Evolutionary conservation across 1,140 invertebrate genomes (phyloP).

Genomic region (Anastatus disparis): DNA sequence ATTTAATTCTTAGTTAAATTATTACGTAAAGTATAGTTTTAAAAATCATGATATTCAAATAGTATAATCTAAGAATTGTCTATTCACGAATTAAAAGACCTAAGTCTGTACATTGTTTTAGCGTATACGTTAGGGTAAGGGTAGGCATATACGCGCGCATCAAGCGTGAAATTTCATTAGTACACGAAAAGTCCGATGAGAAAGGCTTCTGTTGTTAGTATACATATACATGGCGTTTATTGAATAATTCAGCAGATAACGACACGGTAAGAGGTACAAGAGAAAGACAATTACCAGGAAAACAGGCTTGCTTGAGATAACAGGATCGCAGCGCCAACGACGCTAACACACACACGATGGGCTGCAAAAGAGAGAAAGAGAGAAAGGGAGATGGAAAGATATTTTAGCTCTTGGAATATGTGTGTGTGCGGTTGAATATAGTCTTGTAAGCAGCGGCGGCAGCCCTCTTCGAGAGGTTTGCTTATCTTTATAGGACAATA

Average conservation of each 20-base stretch:
- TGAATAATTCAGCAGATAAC: constrained; percentile 59
- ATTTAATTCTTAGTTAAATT: too few relatives aligned
- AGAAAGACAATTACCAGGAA: constrained; percentile 56
- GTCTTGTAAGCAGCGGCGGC: background rate
- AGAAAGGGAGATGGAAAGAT: too few relatives aligned
- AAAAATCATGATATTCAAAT: too few relatives aligned
- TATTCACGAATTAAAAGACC: too few relatives aligned
- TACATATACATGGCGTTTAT: constrained; percentile 53
- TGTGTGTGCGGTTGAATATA: background rate
- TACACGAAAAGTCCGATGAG: background rate
- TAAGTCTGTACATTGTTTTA: too few relatives aligned
- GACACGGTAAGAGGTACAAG: constrained; percentile 38
- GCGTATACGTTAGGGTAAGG: too few relatives aligned
- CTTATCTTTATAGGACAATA: constrained; percentile 36
- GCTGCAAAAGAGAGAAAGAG: constrained; percentile 23
- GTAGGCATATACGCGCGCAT: too few relatives aligned
- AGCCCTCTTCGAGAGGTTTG: background rate
- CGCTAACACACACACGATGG: background rate
- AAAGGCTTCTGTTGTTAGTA: background rate
- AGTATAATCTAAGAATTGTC: too few relatives aligned
- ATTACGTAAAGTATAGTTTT: too few relatives aligned
- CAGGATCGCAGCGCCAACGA: constrained; percentile 41
- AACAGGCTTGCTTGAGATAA: constrained; percentile 53
- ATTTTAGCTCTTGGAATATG: background rate
- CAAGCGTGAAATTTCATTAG: constrained; percentile 47